phyloP scores from a whole-genome alignment of 2,113 vertebrate genomes.

The cat (Felis catus) region F.catus_Fca126_mat1.0 CM031413.1:15257001-15257500 shows the following conservation, averaged over 20 bases:
- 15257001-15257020: constrained; percentile 51
- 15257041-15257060: not conserved
- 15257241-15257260: too few species aligned
- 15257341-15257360: not conserved
- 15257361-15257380: not conserved
- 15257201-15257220: too few species aligned
- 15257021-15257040: constrained; percentile 31
- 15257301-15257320: too few species aligned
- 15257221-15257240: too few species aligned
- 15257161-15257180: too few species aligned
- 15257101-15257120: not conserved
- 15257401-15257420: not conserved
- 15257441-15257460: not conserved
- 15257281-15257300: too few species aligned
- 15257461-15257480: not conserved
- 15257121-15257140: too few species aligned
- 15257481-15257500: not conserved
- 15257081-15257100: not conserved
- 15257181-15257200: too few species aligned
- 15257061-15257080: not conserved
- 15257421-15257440: not conserved
- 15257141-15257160: too few species aligned
- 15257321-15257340: too few species aligned
- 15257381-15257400: not conserved
- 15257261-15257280: too few species aligned